Evolutionary conservation across 2,888 invertebrate species (phyloP).

Genomic region (Neoitamus cyanurus): DNA sequence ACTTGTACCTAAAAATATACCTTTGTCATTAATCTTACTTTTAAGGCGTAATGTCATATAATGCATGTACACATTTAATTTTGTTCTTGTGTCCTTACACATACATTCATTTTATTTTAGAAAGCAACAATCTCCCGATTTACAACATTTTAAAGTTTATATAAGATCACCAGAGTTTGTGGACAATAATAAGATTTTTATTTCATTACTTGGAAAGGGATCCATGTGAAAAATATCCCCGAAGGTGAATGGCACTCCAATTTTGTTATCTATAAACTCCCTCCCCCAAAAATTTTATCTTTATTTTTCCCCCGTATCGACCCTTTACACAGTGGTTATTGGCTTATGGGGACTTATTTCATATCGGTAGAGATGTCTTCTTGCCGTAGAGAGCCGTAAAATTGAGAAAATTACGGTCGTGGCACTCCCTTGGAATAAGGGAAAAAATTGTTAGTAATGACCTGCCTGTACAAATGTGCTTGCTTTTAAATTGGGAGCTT

Average conservation of each 20-base stretch:
- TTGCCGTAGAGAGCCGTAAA: neutral
- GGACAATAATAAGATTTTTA: neutral
- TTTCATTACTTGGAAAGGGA: neutral
- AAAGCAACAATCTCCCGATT: neutral
- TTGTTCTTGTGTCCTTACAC: no score
- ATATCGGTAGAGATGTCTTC: neutral
- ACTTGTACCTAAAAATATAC: no score
- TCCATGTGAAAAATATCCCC: neutral
- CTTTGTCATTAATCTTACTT: no score
- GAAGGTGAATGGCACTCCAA: neutral
- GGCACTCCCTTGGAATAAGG: neutral
- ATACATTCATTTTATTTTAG: no score
- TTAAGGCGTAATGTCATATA: no score
- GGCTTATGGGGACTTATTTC: conserved; percentile 1
- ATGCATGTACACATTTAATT: no score
- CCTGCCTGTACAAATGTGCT: neutral
- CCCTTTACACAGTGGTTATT: neutral
- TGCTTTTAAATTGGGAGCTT: neutral
- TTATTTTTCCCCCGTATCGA: neutral
- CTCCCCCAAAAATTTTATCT: neutral
- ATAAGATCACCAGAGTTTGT: neutral
- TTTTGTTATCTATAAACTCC: neutral
- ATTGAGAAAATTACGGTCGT: conserved; percentile 5
- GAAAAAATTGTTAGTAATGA: neutral
- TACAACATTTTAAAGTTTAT: neutral